Evolutionary conservation across 2,113 vertebrate genomes (phyloP), one percentile per base, ranked within the genome.

Genomic region (Phalacrocorax aristotelis): DNA sequence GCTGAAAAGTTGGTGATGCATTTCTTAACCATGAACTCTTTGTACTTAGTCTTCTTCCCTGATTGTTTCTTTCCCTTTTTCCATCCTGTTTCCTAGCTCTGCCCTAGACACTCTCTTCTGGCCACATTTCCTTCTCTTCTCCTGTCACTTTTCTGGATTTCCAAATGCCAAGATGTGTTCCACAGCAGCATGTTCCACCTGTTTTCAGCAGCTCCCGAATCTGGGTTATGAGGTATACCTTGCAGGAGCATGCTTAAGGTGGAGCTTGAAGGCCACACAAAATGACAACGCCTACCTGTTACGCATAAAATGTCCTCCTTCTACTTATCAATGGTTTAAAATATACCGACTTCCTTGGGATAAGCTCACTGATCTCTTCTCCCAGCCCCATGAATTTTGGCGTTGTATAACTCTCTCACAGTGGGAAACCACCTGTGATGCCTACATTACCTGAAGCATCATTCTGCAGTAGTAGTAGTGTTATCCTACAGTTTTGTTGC

Each of bases 31-130:
- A 0, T 3, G 48, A 81, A 32, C 15, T 52, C 65, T 34, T 16
- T 0, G 7, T 16, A 36, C 46, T 18, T 11, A 2, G 7, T 34
- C 34, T 27, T 44, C 11, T 7, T 52, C 30, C 25, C 25, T 76
- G 51, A 1, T 12, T 29, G 0, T 49, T 32, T 38, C 7, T 4
- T 10, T 2, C 15, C 3, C 21, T 54, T 22, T 3, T 76, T 70
- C 21, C 8, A 10, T 44, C 12, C 20, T 42, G 7, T 55, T 82
- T 61, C 64, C 58, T 55, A 48, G 12, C 46, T 66, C 38, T 52
- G 14, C 55, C 60, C 15, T 61, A 40, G 29, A 34, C 9, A 2
- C 51, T 40, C 79, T 49, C 23, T 19, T 66, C 52, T 55, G 15
- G 10, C 34, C 23, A 6, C 21, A 2, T 36, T 38, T 64, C 36